Evolutionary conservation across 2,888 invertebrate species (phyloP).

Genomic region (Nesidiocoris tenuis): DNA sequence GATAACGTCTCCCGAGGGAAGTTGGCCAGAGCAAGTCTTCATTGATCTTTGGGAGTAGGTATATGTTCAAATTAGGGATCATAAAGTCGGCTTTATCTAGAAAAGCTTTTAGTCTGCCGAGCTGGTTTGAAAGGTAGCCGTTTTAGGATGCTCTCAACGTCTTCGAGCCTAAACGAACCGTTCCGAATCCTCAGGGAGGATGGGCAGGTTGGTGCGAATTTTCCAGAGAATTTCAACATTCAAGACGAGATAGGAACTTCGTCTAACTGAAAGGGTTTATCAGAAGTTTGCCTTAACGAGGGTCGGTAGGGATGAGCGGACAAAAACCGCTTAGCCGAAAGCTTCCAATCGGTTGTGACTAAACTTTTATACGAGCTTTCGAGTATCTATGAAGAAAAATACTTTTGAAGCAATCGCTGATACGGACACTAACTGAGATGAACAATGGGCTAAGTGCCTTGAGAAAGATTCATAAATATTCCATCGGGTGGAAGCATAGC

Average conservation of each 20-base stretch:
- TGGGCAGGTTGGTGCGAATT: not conserved
- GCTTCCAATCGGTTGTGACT: no score
- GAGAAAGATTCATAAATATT: no score
- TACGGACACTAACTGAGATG: no score
- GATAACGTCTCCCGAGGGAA: not conserved
- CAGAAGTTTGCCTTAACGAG: not conserved
- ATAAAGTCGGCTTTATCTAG: constrained; percentile 39
- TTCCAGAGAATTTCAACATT: not conserved
- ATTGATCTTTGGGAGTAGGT: constrained; percentile 34
- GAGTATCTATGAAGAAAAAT: no score
- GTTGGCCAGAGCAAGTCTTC: constrained; percentile 14
- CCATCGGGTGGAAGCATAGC: no score
- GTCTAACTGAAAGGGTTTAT: not conserved
- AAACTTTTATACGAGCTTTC: no score
- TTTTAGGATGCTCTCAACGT: constrained; percentile 5
- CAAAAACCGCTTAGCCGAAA: not conserved
- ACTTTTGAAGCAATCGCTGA: no score
- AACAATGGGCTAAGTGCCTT: no score
- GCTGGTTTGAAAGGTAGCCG: constrained; percentile 17
- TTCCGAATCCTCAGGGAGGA: not conserved
- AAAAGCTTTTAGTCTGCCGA: constrained; percentile 37
- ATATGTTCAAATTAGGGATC: constrained; percentile 27
- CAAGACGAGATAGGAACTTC: not conserved
- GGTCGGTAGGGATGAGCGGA: not conserved
- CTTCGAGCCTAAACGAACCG: constrained; percentile 1